Conservation (phyloP, 2,888 invertebrate species). For the Phalera bucephala region DNA sequence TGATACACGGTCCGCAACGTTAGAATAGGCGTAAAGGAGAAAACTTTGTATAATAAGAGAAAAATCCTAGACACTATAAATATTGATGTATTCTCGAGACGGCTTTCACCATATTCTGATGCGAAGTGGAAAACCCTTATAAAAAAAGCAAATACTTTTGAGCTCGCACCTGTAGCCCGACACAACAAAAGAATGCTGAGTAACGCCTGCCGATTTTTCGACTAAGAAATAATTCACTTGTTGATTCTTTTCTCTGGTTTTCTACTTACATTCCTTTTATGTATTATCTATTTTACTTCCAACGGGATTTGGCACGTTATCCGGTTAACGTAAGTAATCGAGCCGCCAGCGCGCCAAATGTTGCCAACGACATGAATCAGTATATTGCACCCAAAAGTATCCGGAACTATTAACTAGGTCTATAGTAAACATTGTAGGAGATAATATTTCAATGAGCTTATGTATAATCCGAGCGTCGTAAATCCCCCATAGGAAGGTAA, state of each 20-base stretch:
- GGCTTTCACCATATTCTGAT: conserved; percentile 33
- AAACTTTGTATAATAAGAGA: conserved; percentile 33
- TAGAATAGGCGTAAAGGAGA: conserved; percentile 28
- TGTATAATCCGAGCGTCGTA: conserved; percentile 59
- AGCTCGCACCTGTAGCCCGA: conserved; percentile 63
- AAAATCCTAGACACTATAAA: conserved; percentile 36
- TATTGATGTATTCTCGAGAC: conserved; percentile 38
- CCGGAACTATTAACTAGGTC: conserved; percentile 8
- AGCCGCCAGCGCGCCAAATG: conserved; percentile 6
- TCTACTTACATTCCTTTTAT: conserved; percentile 50
- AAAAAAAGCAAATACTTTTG: conserved; percentile 57
- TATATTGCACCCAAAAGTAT: neutral
- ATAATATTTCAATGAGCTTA: conserved; percentile 52
- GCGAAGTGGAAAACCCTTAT: conserved; percentile 41
- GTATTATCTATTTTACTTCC: conserved; percentile 54
- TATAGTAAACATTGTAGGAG: conserved; percentile 32
- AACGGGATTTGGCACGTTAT: conserved; percentile 42
- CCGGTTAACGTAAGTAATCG: conserved; percentile 27
- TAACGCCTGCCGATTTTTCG: conserved; percentile 70
- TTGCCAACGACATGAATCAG: neutral
- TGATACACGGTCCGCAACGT: conserved; percentile 21
- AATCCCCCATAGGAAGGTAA: conserved; percentile 64
- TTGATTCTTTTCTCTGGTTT: conserved; percentile 60
- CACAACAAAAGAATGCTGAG: conserved; percentile 67
- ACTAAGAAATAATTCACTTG: conserved; percentile 75